phyloP scores from a whole-genome alignment of 2,797 vertebrate species.

The Leptodactylus fallax region DNA sequence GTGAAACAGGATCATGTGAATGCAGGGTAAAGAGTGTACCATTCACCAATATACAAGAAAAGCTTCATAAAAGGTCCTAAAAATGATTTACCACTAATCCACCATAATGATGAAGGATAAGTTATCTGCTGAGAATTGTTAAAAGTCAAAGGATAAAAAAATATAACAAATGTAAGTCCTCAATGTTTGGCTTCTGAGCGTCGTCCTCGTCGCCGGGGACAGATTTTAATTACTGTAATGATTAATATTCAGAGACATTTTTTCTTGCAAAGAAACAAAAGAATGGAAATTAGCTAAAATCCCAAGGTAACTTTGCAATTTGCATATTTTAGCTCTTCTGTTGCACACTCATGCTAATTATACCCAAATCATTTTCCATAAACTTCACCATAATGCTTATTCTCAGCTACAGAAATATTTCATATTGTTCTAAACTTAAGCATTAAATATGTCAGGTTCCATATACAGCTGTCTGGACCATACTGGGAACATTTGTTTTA shows the following conservation, averaged over 20 bases:
- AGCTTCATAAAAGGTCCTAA: background rate
- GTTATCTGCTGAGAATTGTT: background rate
- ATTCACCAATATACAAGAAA: background rate
- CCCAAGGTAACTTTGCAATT: conserved; percentile 1
- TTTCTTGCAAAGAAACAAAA: conserved; percentile 15
- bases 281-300: conserved; percentile 18
- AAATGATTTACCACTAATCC: background rate
- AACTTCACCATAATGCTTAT: background rate
- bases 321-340: conserved; percentile 24
- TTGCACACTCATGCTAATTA: background rate
- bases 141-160: background rate
- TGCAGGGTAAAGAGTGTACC: no score
- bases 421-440: background rate
- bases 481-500: background rate
- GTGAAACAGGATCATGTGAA: no score
- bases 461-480: background rate
- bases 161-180: background rate
- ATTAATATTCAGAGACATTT: conserved; percentile 38
- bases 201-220: background rate
- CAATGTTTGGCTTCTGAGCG: background rate
- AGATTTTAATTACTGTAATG: conserved; percentile 20
- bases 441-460: background rate
- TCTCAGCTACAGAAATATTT: background rate
- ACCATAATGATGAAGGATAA: background rate
- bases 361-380: background rate